A percentile compares a stretch with the other conserved stretches of the same genome.
Conservation (phyloP, 2,797 vertebrate genomes). For the Buceros bicornis region DNA sequence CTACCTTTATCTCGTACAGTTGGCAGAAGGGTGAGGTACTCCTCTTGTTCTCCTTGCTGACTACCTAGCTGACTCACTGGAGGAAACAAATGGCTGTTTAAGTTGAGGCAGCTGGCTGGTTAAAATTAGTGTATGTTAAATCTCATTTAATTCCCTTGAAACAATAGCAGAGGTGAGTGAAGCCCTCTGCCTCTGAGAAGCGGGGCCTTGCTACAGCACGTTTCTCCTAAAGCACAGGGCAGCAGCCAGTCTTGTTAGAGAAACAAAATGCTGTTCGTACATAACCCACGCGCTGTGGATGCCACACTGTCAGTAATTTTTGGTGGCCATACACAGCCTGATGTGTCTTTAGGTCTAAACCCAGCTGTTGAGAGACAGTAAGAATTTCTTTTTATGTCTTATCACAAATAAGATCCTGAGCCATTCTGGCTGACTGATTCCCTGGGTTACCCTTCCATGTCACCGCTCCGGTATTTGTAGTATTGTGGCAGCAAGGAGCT, state of each 20-base stretch:
- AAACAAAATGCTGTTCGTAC: neutral
- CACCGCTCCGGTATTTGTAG: neutral
- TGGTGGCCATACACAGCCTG: neutral
- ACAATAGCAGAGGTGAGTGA: neutral
- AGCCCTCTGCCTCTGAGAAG: neutral
- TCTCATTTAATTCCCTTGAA: conserved; percentile 10
- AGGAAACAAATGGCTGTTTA: neutral
- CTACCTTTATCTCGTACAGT: neutral
- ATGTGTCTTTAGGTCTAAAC: neutral
- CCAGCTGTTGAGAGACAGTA: neutral
- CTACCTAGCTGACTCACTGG: neutral
- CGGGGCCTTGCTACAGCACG: neutral
- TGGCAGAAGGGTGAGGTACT: neutral
- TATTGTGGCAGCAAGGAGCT: neutral
- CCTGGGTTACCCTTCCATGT: neutral
- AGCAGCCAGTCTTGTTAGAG: neutral
- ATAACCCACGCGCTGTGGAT: neutral
- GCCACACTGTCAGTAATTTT: neutral
- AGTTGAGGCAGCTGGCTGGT: neutral
- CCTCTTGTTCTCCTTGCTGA: neutral
- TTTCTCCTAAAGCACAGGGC: neutral
- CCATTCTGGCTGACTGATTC: conserved; percentile 8
- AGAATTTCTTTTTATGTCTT: conserved; percentile 22
- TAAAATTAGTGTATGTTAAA: neutral
- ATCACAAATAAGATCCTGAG: conserved; percentile 21